Percentiles rank a stretch among this genome's conserved stretches.
phyloP scores from a whole-genome alignment of 2,888 invertebrate species.

The Lacanobia wlatinum region DNA sequence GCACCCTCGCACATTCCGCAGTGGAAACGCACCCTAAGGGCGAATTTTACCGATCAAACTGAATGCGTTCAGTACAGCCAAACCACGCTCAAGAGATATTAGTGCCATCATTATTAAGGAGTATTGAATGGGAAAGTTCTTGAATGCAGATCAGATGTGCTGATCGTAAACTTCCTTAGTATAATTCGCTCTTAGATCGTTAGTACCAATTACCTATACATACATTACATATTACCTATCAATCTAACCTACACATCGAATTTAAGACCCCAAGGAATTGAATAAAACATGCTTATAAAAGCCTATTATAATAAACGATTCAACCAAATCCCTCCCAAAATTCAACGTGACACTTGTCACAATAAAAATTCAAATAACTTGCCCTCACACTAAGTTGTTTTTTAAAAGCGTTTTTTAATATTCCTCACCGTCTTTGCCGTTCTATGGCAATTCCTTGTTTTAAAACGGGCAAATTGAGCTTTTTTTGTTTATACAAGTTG shows the following conservation, averaged over 20 bases:
- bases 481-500: constrained; percentile 90
- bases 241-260: no score
- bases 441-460: constrained; percentile 87
- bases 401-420: constrained; percentile 90
- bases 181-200: not conserved
- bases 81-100: not conserved
- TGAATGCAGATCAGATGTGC: not conserved
- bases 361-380: constrained; percentile 86
- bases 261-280: not conserved
- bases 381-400: constrained; percentile 81
- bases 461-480: constrained; percentile 86
- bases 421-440: constrained; percentile 86
- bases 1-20: no score
- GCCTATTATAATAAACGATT: constrained; percentile 20
- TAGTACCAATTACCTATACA: not conserved
- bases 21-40: not conserved
- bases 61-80: not conserved
- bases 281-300: constrained; percentile 11
- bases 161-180: not conserved
- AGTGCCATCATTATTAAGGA: not conserved
- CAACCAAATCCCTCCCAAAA: constrained; percentile 31
- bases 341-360: constrained; percentile 70
- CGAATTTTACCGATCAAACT: not conserved
- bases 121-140: not conserved
- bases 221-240: not conserved